A percentile compares a stretch with the other conserved stretches of the same genome.
phyloP scores from a whole-genome alignment of 2,888 invertebrate species.

The Rhogogaster chlorosoma region DNA sequence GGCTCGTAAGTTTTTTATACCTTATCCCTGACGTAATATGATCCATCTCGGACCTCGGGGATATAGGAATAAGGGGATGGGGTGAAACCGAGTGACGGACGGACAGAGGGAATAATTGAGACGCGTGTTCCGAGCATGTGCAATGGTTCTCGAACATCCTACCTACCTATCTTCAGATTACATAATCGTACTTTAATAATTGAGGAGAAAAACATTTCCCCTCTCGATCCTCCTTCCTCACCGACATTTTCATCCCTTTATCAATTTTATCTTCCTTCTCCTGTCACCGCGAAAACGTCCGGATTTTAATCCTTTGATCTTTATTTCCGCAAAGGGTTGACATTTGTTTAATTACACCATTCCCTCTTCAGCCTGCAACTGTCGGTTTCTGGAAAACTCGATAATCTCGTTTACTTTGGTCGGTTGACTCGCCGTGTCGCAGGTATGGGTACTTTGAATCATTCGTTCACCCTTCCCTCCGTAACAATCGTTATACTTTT shows the following conservation, averaged over 20 bases:
- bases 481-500: not conserved
- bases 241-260: not conserved
- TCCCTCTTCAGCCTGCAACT: slow-evolving; percentile 9
- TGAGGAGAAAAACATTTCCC: not conserved
- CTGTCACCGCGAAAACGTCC: slow-evolving; percentile 28
- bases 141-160: too few species aligned
- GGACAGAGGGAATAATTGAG: slow-evolving; percentile 18
- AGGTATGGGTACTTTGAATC: not conserved
- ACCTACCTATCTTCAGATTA: too few species aligned
- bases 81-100: not conserved
- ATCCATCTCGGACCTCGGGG: slow-evolving; percentile 34
- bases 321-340: slow-evolving; percentile 61
- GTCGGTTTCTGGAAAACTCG: slow-evolving; percentile 55
- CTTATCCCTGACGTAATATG: slow-evolving; percentile 54
- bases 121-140: slow-evolving; percentile 6
- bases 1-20: slow-evolving; percentile 65
- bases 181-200: not conserved
- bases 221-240: not conserved
- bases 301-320: slow-evolving; percentile 66
- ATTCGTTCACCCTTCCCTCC: not conserved
- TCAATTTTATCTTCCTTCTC: slow-evolving; percentile 25
- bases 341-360: slow-evolving; percentile 66
- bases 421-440: not conserved
- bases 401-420: slow-evolving; percentile 53
- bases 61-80: not conserved